Evolutionary conservation across 2,113 vertebrate species (phyloP), one percentile per base, ranked within the genome.

Genomic region (Hypocryptadius cinnamomeus): DNA sequence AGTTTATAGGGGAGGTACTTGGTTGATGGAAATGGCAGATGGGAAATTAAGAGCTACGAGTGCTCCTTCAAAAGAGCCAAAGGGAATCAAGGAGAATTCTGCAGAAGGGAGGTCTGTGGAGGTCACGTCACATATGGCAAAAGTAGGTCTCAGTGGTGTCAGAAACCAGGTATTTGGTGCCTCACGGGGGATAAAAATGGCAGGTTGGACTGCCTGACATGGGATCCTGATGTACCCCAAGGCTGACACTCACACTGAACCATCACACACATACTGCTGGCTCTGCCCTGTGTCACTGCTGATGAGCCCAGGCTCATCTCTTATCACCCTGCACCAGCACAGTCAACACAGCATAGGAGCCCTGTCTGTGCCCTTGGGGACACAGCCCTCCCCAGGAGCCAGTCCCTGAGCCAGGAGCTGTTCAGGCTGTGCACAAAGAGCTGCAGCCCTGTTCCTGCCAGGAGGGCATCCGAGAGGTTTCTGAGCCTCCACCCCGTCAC

Each of bases 381-480:
- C 50, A 44, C 51, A 31, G 22, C 59, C 13, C 59, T 61, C 48
- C 18, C 42, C 47, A 3, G 1, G 33, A 56, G 25, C 40, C 44
- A 18, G 45, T 9, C 78, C 54, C 50, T 44, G 68, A 13, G n/a
- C 65, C 3, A 3, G 28, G 53, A 83, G 33, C 61, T 5, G 8
- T 3, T 28, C 40, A 40, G 42, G 57, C 66, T 68, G 39, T 13
- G 18, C 47, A 21, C 51, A 2, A 44, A 27, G 39, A 76, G 24
- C 64, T 73, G 37, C 63, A 65, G n/a, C 45, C 18, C 57, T 44
- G 27, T 8, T 60, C 35, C 80, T 71, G 31, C 63, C 77, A 27
- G 70, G 50, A 78, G 40, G 2, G 2, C 1, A 0, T 21, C 24
- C 0, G 0, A n/a, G 65, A 27, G 8, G 11, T 48, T 85, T 53